Base-by-base conservation (phyloP, 2,888 invertebrate species). In the Odiellus spinosus region DNA sequence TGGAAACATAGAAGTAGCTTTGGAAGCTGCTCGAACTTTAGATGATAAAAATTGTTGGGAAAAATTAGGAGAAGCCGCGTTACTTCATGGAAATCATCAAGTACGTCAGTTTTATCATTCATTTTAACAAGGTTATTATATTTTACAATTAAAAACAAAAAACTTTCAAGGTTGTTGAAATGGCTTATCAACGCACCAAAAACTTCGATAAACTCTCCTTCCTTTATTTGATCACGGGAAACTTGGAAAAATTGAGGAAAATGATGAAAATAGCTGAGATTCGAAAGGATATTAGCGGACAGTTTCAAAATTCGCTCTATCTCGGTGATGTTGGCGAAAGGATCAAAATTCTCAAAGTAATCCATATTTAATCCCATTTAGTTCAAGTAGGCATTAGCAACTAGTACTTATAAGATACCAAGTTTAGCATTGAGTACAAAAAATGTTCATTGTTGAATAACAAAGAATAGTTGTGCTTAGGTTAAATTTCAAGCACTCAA, bases 241-340 rank as follows among this genome's bases (percentile, higher is more conserved):
- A 99, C 67, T 70, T 93, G 61, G 96, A 96, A 51, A 98, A 98
- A 65, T 71, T 99, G 54, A 77, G 82, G 55, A 96, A 96, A 69
- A 98, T 99, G 98, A 93, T 87, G 71, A 95, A 95, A 71, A 98
- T 98, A 52, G 96, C 98, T 0, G 96, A 96, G 70, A 93, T 98
- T 43, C 75, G 98, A 11, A 95, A 95, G 67, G 98, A 98, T 61
- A 77, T 82, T 1, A 91, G 93, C 3, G 87, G 93, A 0, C 96
- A 98, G 64, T 98, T 87, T 72, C 93, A 95, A 65, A 93, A 86
- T 2, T 88, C 93, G 0, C 68, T 99, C 53, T 71, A 87, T 15
- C 67, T 98, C 1, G 96, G 96, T 0, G 96, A 98, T 67, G 77
- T 91, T 14, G 72, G 73, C 39, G 96, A 98, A 67, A 74, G 91